Evolutionary conservation across 2,113 vertebrate species (phyloP).

Genomic region (Campylomormyrus numenius): DNA sequence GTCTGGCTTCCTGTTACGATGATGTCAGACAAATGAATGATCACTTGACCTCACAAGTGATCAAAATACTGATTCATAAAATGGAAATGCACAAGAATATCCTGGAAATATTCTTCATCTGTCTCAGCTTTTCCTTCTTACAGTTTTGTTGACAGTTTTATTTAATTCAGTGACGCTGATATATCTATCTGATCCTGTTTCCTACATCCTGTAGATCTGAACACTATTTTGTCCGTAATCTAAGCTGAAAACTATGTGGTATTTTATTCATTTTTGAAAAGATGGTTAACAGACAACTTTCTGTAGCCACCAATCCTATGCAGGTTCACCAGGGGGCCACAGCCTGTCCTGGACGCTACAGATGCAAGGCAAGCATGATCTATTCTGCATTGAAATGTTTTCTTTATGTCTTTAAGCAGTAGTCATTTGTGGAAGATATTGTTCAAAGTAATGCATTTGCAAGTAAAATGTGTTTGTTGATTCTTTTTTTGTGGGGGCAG

Average conservation of each 20-base stretch:
- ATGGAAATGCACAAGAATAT: background rate
- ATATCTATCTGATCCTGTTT: background rate
- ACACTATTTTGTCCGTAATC: background rate
- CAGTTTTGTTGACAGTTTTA: background rate
- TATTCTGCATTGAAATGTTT: background rate
- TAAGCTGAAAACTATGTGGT: background rate
- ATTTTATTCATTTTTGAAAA: background rate
- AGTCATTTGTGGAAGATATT: background rate
- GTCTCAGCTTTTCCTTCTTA: background rate
- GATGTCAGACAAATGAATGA: background rate
- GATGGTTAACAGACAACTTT: background rate
- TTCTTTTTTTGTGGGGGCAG: background rate
- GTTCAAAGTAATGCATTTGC: background rate
- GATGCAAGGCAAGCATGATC: background rate
- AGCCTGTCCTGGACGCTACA: background rate
- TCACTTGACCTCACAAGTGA: background rate
- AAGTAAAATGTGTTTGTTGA: background rate
- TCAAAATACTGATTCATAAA: background rate
- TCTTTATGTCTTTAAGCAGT: background rate
- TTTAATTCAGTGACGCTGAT: background rate
- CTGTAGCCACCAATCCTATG: background rate
- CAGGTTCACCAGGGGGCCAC: background rate
- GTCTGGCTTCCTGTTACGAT: background rate
- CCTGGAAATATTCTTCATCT: background rate
- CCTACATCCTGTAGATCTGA: background rate